Evolutionary conservation across 2,888 invertebrate species (phyloP), one percentile per base, ranked within the genome.

Genomic region (Diploptera punctata): DNA sequence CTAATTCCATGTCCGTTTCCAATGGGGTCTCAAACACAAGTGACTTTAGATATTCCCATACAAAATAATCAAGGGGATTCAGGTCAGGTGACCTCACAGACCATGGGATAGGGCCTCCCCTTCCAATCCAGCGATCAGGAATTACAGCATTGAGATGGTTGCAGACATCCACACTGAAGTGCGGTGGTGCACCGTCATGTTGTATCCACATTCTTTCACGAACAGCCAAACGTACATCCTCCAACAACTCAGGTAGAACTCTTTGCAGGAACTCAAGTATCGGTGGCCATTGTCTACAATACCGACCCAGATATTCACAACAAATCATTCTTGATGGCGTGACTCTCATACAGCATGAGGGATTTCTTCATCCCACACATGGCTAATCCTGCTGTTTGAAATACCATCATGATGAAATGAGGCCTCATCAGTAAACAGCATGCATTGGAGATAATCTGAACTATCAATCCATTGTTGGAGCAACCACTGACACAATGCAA

Each of bases 161-260:
- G 7, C 73, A 38, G 2, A 70, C 61, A 38, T 16, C 61, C 4
- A 21, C n/a, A 19, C 49, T 65, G 31, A 19, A 74, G 52, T 76
- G 75, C 1, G 73, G 65, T 5, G 72, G 70, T 18, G 73, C 73
- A 1, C 75, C 74, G 33, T 75, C 72, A 19, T 75, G 73, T 43
- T 74, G 74, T 26, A 68, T 73, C 73, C 72, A 75, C 68, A 72
- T 65, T 29, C 29, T 13, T n/a, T 49, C 16, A 44, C 68, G 65
- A 43, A 73, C 19, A 31, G 24, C 43, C 26, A 70, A 18, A 18
- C 65, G 67, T 52, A 68, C 68, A 2, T 54, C 68, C 52, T 71
- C 33, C 70, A 73, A n/a, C 38, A 38, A 38, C 38, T 13, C 38
- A 38, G 38, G 38, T 13, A 5, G 13, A 38, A 38, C 38, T 38